Conservation (phyloP, 1,140 invertebrate species). For the Diorhabda elongata region DNA sequence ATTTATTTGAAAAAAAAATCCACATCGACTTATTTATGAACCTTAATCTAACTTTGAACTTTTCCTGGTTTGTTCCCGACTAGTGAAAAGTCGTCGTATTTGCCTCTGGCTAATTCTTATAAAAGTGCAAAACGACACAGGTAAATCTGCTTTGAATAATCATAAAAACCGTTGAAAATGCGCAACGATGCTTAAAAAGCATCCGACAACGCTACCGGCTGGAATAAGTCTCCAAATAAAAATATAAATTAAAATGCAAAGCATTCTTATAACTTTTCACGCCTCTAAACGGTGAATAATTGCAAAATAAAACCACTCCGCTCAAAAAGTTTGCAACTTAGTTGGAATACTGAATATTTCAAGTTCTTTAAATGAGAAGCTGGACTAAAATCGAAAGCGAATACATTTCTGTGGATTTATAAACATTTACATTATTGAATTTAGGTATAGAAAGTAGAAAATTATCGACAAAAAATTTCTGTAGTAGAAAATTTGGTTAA, state of each 20-base stretch:
- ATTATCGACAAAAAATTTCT: too few species aligned
- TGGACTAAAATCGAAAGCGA: not conserved
- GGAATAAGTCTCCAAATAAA: conserved; percentile 9
- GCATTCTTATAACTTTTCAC: conserved; percentile 16
- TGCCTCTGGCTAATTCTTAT: not conserved
- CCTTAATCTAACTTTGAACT: too few species aligned
- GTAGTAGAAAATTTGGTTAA: too few species aligned
- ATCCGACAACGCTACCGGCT: not conserved
- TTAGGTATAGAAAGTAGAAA: too few species aligned
- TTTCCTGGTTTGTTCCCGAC: too few species aligned
- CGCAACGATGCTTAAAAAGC: not conserved
- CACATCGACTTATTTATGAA: too few species aligned
- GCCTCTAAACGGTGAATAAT: conserved; percentile 13
- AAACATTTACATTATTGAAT: too few species aligned
- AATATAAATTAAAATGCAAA: conserved; percentile 17
- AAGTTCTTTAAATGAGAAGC: conserved; percentile 9
- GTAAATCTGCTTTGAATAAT: conserved; percentile 3
- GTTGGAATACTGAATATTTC: conserved; percentile 12
- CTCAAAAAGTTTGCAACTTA: conserved; percentile 6
- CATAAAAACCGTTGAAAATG: not conserved
- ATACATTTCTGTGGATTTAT: not conserved
- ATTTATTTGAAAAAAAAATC: too few species aligned
- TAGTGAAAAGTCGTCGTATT: too few species aligned
- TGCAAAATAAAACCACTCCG: conserved; percentile 12
- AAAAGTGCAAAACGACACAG: not conserved